These are phyloP conservation scores for Vidua chalybeata DNA, from an alignment of 2,113 vertebrate species.

Conservation along the genomic window DNA sequence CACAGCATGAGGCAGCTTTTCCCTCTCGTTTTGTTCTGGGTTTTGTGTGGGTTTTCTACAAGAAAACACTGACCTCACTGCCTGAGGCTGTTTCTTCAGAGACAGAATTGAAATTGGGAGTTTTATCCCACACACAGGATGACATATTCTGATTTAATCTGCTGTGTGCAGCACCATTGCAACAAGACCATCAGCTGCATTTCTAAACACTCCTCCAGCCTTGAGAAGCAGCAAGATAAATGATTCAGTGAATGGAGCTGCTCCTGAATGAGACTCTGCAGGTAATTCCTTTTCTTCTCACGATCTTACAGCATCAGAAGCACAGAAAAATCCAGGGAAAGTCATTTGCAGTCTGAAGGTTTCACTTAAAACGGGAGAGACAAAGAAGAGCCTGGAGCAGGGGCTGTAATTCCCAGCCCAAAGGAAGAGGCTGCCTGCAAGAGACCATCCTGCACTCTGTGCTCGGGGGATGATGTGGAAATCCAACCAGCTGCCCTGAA, in stretches of 20 bases:
- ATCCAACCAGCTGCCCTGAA: constrained; percentile 23
- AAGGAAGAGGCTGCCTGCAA: not conserved
- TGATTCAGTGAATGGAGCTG: not conserved
- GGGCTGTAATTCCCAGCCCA: not conserved
- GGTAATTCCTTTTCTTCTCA: not conserved
- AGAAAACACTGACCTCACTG: not conserved
- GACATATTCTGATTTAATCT: not conserved
- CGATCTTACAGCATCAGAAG: not conserved
- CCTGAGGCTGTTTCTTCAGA: not conserved
- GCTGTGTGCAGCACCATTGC: not conserved
- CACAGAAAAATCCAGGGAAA: not conserved
- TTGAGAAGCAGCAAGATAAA: not conserved
- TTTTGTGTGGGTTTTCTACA: not conserved
- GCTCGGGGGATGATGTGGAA: not conserved
- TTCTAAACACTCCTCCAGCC: not conserved
- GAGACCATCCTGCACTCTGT: not conserved
- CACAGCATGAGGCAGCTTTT: not conserved
- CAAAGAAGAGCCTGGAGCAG: not conserved
- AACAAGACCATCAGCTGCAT: not conserved
- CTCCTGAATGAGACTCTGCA: not conserved
- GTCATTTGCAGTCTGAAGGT: not conserved
- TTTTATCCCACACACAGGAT: not conserved
- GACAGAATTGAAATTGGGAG: not conserved
- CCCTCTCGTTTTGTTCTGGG: not conserved
- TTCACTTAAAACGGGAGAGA: not conserved